phyloP scores from a whole-genome alignment of 2,888 invertebrate genomes.

The Digitonthophagus gazella region DNA sequence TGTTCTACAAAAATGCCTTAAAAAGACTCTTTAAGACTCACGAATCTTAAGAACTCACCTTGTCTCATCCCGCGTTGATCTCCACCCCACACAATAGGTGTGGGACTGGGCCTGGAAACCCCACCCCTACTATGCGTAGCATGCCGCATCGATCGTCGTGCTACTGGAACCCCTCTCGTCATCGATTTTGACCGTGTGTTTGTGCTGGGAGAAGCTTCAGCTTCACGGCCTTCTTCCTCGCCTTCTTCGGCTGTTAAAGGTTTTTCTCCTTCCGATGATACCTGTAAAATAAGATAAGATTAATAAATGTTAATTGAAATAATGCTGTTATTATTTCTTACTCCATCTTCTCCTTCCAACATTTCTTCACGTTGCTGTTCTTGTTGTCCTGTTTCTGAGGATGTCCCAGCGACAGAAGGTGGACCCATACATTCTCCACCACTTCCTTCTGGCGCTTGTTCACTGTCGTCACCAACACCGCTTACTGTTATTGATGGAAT shows the following conservation, averaged over 20 bases:
- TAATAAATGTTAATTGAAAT: no score
- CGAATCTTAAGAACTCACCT: slow-evolving; percentile 9
- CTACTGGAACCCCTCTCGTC: slow-evolving; percentile 31
- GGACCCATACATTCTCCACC: slow-evolving; percentile 46
- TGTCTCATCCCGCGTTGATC: slow-evolving; percentile 38
- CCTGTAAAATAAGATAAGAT: slow-evolving; percentile 40
- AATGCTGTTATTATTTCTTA: slow-evolving; percentile 31
- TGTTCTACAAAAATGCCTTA: slow-evolving; percentile 15
- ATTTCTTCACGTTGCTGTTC: slow-evolving; percentile 43
- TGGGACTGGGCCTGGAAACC: slow-evolving; percentile 53
- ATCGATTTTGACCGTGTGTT: slow-evolving; percentile 52
- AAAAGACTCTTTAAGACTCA: neutral
- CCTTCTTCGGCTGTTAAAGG: slow-evolving; percentile 52
- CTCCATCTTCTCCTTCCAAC: slow-evolving; percentile 48
- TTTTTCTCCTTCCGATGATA: slow-evolving; percentile 65
- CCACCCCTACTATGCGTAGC: slow-evolving; percentile 42
- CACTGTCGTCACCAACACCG: slow-evolving; percentile 50
- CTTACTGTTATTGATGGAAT: slow-evolving; percentile 46
- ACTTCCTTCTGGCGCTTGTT: slow-evolving; percentile 50
- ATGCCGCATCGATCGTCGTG: slow-evolving; percentile 40
- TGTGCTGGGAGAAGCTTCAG: slow-evolving; percentile 69
- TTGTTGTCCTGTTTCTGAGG: slow-evolving; percentile 41
- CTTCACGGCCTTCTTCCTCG: slow-evolving; percentile 75
- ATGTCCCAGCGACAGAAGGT: slow-evolving; percentile 46
- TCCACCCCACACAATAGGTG: slow-evolving; percentile 63